Base-by-base conservation (phyloP, 2,888 invertebrate genomes). In the Atherix ibis region DNA sequence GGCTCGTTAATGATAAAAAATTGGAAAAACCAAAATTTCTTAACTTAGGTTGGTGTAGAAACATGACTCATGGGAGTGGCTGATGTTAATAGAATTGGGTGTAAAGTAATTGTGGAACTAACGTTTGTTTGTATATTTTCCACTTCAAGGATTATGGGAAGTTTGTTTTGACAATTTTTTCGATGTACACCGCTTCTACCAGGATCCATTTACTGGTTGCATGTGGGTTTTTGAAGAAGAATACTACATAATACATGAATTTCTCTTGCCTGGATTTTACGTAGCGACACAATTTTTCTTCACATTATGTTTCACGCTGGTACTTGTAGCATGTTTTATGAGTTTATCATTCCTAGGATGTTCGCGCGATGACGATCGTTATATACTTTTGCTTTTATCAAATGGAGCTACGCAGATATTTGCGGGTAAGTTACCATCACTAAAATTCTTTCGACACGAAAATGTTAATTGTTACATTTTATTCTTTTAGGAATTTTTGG, bases 171-270 rank as follows among this genome's bases (percentile, higher is more conserved):
- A 77, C 47, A 71, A 80, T 28, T 91, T 89, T 54, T 76, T 81
- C 59, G 92, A 94, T 54, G 74, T 82, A 4, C 78, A 81, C 45
- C 77, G 81, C 44, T 72, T 76, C 57, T 94, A 92, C 61, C 88
- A 92, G 50, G 76, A 74, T 4, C 66, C 68, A 34, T 88, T 88
- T 49, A 70, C 67, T 12, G 88, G 87, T 1, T 95, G 95, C 53
- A 89, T 89, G 84, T 95, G 94, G 91, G 83, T 95, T 39, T 91
- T 92, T 52, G 88, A 94, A 61, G 92, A 91, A 57, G 94, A 95
- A 62, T 92, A 88, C 56, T 88, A 91, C 53, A 91, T 91, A 38
- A 87, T 95, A 44, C 80, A 87, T 49, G 82, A 89, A 47, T 80
- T 88, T 48, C 64, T 95, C 4, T 62, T 89, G 46, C 91, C 91